Base-by-base conservation (phyloP, 2,888 invertebrate species). In the Patella pellucida region DNA sequence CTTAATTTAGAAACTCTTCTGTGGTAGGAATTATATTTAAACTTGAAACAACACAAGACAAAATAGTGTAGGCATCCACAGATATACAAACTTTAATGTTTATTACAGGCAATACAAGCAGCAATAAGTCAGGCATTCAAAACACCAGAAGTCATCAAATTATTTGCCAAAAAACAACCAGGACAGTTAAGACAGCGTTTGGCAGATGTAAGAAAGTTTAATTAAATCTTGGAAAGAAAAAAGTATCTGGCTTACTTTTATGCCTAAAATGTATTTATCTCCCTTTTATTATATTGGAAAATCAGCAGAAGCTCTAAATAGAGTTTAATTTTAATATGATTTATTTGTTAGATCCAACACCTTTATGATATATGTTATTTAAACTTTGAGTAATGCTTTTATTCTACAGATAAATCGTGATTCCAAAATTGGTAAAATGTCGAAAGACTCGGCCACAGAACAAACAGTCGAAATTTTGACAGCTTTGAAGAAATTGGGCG, bases 101-200 rank as follows among this genome's bases (percentile, higher is more conserved):
- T n/a, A 56, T 75, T 80, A 74, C 84, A 94, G 94, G 94, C 94
- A 4, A 94, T 94, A 51, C 94, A 94, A 90, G 94, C 94, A 81
- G 95, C 95, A 14, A 94, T 95, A 72, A 94, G 94, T 78, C 92
- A 94, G 85, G 95, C 95, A 1, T 95, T 95, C 88, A 93, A 94
- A 90, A 95, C 95, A 1, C 94, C 95, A 7, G 95, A 94, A 88
- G 94, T 95, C 1, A 94, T 95, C 67, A 91, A 93, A 84, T 92
- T 95, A 90, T 95, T 95, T 92, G 95, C 94, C 1, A 94, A 93
- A 86, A 93, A 94, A 82, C 94, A 95, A 87, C 94, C 94, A 2
- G 93, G 93, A 69, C 93, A 94, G 84, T 91, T 95, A 72, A 89
- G 94, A 76, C 92, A 94, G 81, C 92, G 93, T 82, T 87, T 95